Evolutionary conservation across 1,140 invertebrate species (phyloP).

Genomic region (Wiebesia pumilae): DNA sequence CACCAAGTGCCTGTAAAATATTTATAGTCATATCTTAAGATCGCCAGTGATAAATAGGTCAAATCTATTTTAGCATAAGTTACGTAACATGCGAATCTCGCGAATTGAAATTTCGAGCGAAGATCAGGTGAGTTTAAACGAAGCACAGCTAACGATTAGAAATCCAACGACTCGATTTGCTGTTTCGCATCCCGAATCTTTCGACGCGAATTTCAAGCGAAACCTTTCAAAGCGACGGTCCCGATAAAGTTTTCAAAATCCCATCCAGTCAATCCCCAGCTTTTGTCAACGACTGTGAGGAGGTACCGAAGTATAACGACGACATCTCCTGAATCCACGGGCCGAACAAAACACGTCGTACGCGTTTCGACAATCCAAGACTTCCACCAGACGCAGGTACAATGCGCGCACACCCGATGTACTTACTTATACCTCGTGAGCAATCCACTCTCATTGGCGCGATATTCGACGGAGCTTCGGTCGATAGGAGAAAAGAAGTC

Average conservation of each 20-base stretch:
- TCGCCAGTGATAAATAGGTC: not conserved
- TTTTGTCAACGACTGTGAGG: not conserved
- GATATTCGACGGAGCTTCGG: not conserved
- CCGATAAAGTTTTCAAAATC: not conserved
- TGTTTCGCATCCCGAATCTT: not conserved
- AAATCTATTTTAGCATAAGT: not conserved
- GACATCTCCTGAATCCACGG: not conserved
- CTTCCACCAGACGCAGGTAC: not conserved
- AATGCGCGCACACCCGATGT: not conserved
- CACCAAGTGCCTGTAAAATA: not conserved
- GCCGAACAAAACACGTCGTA: constrained; percentile 14
- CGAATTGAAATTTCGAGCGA: no score
- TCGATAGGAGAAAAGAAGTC: constrained; percentile 12
- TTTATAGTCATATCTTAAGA: not conserved
- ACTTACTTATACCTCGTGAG: not conserved
- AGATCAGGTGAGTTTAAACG: not conserved
- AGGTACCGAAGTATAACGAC: not conserved
- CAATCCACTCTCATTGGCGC: constrained; percentile 6
- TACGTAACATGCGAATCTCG: not conserved
- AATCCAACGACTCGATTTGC: not conserved
- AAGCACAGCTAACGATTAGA: not conserved
- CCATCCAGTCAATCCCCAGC: not conserved
- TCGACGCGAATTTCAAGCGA: no score
- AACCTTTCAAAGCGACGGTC: not conserved
- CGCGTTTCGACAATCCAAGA: not conserved